phyloP scores from a whole-genome alignment of 2,797 vertebrate genomes.

The Acipenser transmontanus region DNA sequence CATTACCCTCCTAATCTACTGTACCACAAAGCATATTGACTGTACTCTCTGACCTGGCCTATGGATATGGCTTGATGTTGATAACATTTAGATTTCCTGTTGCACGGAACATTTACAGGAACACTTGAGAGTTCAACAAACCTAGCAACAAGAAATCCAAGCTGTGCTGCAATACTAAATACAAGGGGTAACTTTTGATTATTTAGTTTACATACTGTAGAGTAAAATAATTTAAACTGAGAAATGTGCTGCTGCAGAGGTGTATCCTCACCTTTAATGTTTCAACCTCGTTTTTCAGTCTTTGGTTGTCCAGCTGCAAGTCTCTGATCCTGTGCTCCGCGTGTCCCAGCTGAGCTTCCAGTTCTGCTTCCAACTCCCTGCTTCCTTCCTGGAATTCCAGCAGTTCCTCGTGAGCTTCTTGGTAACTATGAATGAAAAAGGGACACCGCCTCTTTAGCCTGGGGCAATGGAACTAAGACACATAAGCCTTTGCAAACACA shows the following conservation, averaged over 20 bases:
- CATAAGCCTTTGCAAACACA: too few relatives aligned
- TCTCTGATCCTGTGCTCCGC: slow-evolving; percentile 89
- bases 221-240: background rate
- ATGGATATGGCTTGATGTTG: too few relatives aligned
- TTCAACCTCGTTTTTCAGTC: slow-evolving; percentile 82
- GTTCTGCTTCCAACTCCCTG: slow-evolving; percentile 89
- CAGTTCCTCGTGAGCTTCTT: slow-evolving; percentile 91
- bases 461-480: too few relatives aligned
- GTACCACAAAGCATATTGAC: too few relatives aligned
- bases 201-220: background rate
- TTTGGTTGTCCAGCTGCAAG: slow-evolving; percentile 87
- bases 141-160: too few relatives aligned
- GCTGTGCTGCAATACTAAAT: too few relatives aligned
- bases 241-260: background rate
- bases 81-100: too few relatives aligned
- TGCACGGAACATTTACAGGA: too few relatives aligned
- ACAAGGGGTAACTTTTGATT: background rate
- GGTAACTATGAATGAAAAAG: slow-evolving; percentile 67
- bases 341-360: slow-evolving; percentile 89
- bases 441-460: too few relatives aligned
- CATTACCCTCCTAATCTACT: too few relatives aligned
- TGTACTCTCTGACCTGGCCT: too few relatives aligned
- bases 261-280: slow-evolving; percentile 74
- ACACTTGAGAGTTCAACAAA: too few relatives aligned
- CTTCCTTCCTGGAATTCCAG: slow-evolving; percentile 97